Evolutionary conservation across 2,888 invertebrate genomes (phyloP).

Genomic region (Zygothrica quintamaculata): DNA sequence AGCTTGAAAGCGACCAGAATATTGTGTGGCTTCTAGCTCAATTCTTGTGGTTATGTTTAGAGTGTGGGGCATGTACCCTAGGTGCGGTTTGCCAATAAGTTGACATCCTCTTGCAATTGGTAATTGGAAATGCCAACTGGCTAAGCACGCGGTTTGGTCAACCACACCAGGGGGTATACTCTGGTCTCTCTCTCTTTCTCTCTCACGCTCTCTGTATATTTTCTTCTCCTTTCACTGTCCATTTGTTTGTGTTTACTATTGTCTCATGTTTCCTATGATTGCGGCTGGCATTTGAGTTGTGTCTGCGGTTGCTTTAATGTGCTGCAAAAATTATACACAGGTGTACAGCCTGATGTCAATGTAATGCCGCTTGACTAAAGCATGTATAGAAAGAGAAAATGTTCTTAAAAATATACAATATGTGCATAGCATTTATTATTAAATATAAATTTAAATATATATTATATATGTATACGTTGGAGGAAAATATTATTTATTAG

Average conservation of each 20-base stretch:
- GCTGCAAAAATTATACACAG: constrained; percentile 4
- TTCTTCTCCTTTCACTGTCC: too few relatives aligned
- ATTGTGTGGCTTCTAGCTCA: constrained; percentile 69
- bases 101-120: constrained; percentile 32
- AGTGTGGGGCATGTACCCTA: constrained; percentile 1
- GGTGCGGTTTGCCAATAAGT: constrained; percentile 33
- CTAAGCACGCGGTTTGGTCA: constrained; percentile 27
- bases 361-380: too few relatives aligned
- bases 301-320: constrained; percentile 61
- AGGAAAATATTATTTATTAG: too few relatives aligned
- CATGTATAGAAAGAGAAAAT: too few relatives aligned
- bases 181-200: too few relatives aligned
- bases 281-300: constrained; percentile 60
- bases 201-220: constrained; percentile 15
- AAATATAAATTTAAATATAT: constrained; percentile 22
- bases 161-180: constrained; percentile 11
- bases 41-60: constrained; percentile 32
- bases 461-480: too few relatives aligned
- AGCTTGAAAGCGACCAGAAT: constrained; percentile 45
- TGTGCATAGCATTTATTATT: too few relatives aligned
- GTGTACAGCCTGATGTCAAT: too few relatives aligned
- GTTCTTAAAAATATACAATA: constrained; percentile 1
- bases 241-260: too few relatives aligned
- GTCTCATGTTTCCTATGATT: constrained; percentile 57
- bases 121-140: constrained; percentile 45